phyloP scores from a whole-genome alignment of 1,140 invertebrate genomes.

The Oncopodura yosiiana region DNA sequence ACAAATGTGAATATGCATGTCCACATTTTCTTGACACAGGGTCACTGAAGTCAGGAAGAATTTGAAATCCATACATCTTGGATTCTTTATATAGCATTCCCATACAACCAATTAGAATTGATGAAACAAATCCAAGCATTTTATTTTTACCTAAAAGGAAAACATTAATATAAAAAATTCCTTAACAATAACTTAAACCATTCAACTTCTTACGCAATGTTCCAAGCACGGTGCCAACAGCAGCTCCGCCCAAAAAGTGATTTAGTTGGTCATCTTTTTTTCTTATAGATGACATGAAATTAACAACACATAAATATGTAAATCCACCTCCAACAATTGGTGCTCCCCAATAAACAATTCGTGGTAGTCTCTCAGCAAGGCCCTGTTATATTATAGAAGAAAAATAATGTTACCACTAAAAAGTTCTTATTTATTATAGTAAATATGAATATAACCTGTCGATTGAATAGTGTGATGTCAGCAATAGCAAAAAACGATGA shows the following conservation, averaged over 20 bases:
- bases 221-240: conserved; percentile 13
- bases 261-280: conserved; percentile 15
- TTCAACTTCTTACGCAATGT: background rate
- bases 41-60: too few species aligned
- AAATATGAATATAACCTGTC: background rate
- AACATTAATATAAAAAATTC: background rate
- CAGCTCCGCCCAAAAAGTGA: conserved; percentile 17
- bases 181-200: background rate
- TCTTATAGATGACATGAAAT: background rate
- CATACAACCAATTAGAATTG: too few species aligned
- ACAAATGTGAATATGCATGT: conserved; percentile 6
- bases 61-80: too few species aligned
- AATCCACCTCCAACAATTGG: conserved; percentile 21
- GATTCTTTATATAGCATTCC: too few species aligned
- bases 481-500: background rate
- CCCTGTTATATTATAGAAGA: conserved; percentile 3
- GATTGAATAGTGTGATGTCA: conserved; percentile 10
- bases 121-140: background rate
- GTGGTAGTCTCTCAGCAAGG: background rate
- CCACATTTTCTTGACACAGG: too few species aligned
- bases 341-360: conserved; percentile 1
- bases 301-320: conserved; percentile 9
- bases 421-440: background rate
- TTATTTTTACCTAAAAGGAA: background rate
- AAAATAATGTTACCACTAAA: background rate